Evolutionary conservation across 2,113 vertebrate genomes (phyloP), one percentile per base, ranked within the genome.

Genomic region (Catagonus wagneri): DNA sequence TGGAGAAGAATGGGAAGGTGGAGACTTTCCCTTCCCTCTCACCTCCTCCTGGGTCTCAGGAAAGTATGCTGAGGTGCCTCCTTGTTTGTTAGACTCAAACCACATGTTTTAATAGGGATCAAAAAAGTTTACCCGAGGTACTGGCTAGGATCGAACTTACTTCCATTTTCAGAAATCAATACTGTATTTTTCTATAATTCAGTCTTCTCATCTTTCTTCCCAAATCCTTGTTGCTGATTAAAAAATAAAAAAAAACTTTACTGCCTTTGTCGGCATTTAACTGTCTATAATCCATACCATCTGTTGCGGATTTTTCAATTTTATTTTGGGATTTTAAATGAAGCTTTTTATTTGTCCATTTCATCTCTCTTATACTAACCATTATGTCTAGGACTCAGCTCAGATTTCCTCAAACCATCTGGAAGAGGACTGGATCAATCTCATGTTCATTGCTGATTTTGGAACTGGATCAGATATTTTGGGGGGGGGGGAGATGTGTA

Each of bases 271-370:
- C 78, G 89, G 75, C 91, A 96, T 96, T 97, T 96, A 97, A 93
- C 95, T 95, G 65, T 94, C 76, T 96, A 12, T 95, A 95, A 95
- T 95, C 93, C 65, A 83, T 75, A 89, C 97, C 95, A 93, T 97
- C 95, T 97, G 97, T 68, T 94, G 50, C 39, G 80, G 58, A 91
- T 52, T 93, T 94, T 94, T 94, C 44, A 63, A 60, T 83, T 86
- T 96, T 97, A 96, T 97, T 97, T 96, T 94, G 81, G 75, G 94
- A 96, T 88, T 97, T 95, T 93, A 97, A 97, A 97, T 97, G 86
- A 95, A 96, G 91, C 86, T 93, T 96, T 92, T 34, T 94, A 92
- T 97, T 97, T 97, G 90, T 92, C 97, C 93, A 96, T 89, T 96
- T 97, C 79, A 89, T 93, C 68, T 95, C 52, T 87, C 65, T 76